phyloP scores from a whole-genome alignment of 2,113 vertebrate species.

The Atrichornis clamosus region DNA sequence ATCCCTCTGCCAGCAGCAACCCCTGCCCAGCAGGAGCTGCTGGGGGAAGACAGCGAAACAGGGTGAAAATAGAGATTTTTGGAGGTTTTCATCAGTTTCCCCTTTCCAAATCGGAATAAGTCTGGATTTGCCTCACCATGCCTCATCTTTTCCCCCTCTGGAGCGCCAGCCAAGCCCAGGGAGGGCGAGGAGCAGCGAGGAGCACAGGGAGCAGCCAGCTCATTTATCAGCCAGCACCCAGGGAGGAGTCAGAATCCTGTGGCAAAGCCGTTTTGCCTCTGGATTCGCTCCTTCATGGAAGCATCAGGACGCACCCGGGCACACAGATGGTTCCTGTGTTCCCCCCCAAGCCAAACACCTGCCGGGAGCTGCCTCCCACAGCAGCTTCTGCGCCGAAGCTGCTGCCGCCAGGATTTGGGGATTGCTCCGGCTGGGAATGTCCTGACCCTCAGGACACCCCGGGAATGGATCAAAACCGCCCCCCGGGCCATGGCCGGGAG shows the following conservation, averaged over 20 bases:
- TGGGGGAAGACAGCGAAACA: rapidly evolving
- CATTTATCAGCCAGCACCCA: background rate
- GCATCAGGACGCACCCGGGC: rapidly evolving
- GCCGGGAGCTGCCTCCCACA: rapidly evolving
- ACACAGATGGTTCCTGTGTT: background rate
- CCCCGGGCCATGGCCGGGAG: rapidly evolving
- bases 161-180: background rate
- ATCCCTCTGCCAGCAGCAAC: background rate
- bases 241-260: background rate
- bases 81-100: background rate
- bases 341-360: rapidly evolving
- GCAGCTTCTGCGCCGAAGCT: no score
- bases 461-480: background rate
- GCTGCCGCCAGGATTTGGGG: background rate
- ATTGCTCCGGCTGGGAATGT: background rate
- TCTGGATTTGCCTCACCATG: rapidly evolving
- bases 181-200: background rate
- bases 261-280: background rate
- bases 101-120: background rate
- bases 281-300: rapidly evolving
- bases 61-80: background rate
- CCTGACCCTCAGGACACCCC: background rate
- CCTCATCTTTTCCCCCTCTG: background rate
- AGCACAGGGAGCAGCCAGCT: background rate
- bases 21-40: background rate